These are phyloP conservation scores for Chrysodeixis includens DNA, from an alignment of 2,888 invertebrate species.

Conservation along the genomic window DNA sequence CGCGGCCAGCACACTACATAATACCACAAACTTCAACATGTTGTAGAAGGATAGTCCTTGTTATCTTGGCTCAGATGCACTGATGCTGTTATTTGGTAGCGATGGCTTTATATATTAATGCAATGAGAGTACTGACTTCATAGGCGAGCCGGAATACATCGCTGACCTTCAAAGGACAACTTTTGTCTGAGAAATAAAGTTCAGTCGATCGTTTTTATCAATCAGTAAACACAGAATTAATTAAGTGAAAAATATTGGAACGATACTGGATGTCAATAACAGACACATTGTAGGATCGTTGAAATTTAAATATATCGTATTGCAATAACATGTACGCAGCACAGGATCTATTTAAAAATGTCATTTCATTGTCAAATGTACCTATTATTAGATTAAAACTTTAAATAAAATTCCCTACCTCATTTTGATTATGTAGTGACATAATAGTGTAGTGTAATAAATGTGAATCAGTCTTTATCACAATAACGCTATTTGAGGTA, in stretches of 20 bases:
- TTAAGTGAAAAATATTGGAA: conserved; percentile 32
- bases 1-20: conserved; percentile 90
- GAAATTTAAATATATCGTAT: conserved; percentile 30
- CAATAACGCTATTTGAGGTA: too few species aligned
- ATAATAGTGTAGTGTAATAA: too few species aligned
- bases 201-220: conserved; percentile 35
- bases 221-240: conserved; percentile 38
- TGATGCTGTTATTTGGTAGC: conserved; percentile 70
- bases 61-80: conserved; percentile 70
- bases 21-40: conserved; percentile 90
- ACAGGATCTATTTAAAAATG: conserved; percentile 17
- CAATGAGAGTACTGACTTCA: conserved; percentile 54
- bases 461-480: too few species aligned
- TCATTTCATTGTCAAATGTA: conserved; percentile 26
- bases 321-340: conserved; percentile 38
- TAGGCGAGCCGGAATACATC: conserved; percentile 74
- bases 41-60: conserved; percentile 80
- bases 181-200: conserved; percentile 70
- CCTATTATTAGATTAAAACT: conserved; percentile 34
- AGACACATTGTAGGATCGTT: conserved; percentile 24
- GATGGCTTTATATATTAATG: conserved; percentile 73
- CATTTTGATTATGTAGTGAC: too few species aligned
- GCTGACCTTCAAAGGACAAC: conserved; percentile 77
- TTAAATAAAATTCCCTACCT: too few species aligned
- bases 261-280: conserved; percentile 33